Evolutionary conservation across 2,888 invertebrate genomes (phyloP).

Genomic region (Rhingia campestris): DNA sequence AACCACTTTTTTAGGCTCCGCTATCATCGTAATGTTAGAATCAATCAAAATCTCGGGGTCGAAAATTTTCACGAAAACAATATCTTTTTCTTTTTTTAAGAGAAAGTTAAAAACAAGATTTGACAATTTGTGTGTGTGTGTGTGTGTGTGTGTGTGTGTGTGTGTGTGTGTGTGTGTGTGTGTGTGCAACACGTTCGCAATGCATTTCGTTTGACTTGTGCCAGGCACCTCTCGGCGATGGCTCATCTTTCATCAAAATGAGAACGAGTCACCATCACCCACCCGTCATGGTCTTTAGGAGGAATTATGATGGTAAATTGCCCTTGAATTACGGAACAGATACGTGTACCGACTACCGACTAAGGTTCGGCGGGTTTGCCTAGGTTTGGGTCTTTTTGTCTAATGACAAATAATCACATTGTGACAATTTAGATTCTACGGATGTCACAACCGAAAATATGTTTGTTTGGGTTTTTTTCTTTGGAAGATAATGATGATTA

Average conservation of each 20-base stretch:
- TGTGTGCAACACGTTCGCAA: conserved; percentile 16
- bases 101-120: conserved; percentile 34
- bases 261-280: conserved; percentile 36
- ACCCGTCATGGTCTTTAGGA: conserved; percentile 65
- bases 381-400: conserved; percentile 5
- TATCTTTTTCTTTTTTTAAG: too few species aligned
- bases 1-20: too few species aligned
- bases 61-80: too few species aligned
- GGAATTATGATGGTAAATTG: conserved; percentile 62
- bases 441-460: conserved; percentile 43
- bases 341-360: not conserved
- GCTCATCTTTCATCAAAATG: not conserved
- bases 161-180: conserved; percentile 24
- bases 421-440: conserved; percentile 40
- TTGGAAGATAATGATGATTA: conserved; percentile 29
- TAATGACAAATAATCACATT: conserved; percentile 67
- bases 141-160: conserved; percentile 40
- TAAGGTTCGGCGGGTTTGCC: not conserved
- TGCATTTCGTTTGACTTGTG: conserved; percentile 34
- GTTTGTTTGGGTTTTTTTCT: conserved; percentile 33
- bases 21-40: too few species aligned
- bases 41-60: too few species aligned
- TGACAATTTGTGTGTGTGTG: conserved; percentile 40
- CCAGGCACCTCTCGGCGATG: conserved; percentile 4
- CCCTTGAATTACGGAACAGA: conserved; percentile 48